phyloP scores from a whole-genome alignment of 2,888 invertebrate species.

The Metalampra italica region DNA sequence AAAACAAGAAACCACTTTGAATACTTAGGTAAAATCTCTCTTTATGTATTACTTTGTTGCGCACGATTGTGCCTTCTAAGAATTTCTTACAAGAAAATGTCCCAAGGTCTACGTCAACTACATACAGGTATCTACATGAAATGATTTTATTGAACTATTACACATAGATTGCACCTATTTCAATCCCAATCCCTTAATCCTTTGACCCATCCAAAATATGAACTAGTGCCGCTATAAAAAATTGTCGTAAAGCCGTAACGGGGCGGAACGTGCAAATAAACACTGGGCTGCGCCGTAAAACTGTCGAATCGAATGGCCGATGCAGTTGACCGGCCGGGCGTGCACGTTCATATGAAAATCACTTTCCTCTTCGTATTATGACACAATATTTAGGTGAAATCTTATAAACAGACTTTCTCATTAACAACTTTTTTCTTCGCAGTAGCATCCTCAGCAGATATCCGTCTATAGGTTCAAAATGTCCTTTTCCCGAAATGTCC shows the following conservation, averaged over 20 bases:
- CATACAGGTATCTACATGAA: too few relatives aligned
- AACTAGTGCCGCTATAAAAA: slow-evolving; percentile 66
- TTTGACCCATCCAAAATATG: slow-evolving; percentile 60
- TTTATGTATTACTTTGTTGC: too few relatives aligned
- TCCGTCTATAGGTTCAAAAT: too few relatives aligned
- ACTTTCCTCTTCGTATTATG: background rate
- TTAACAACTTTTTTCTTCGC: too few relatives aligned
- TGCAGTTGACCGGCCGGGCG: slow-evolving; percentile 32
- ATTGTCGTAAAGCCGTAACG: slow-evolving; percentile 63
- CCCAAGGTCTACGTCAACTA: too few relatives aligned
- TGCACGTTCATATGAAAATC: slow-evolving; percentile 20
- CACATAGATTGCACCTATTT: slow-evolving; percentile 15
- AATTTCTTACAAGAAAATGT: too few relatives aligned
- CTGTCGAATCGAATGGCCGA: slow-evolving; percentile 59
- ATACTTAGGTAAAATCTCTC: too few relatives aligned
- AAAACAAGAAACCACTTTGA: too few relatives aligned
- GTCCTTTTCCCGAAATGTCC: too few relatives aligned
- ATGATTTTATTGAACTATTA: background rate
- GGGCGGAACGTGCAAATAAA: slow-evolving; percentile 61
- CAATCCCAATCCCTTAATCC: slow-evolving; percentile 48
- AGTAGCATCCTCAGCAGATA: too few relatives aligned
- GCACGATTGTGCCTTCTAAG: too few relatives aligned
- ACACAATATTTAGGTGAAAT: background rate
- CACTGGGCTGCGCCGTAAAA: slow-evolving; percentile 54
- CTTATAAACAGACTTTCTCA: too few relatives aligned